These are phyloP conservation scores for Tetramorium bicarinatum DNA, from an alignment of 2,888 invertebrate genomes.

Conservation along the genomic window DNA sequence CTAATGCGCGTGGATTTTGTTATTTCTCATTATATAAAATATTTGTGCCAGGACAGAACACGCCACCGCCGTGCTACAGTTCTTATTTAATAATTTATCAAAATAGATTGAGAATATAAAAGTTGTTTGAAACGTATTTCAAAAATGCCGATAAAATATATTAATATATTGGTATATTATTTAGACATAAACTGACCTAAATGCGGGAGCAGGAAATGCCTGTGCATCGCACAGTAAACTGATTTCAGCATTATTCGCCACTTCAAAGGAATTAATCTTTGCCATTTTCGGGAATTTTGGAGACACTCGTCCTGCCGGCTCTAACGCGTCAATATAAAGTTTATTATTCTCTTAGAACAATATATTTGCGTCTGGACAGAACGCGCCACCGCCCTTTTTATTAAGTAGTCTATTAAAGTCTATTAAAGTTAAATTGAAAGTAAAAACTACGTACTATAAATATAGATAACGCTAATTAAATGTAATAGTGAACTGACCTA, in stretches of 20 bases:
- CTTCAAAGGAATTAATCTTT: slow-evolving; percentile 85
- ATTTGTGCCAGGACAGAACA: background rate
- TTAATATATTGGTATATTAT: background rate
- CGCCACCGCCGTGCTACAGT: slow-evolving; percentile 46
- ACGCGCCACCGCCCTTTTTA: slow-evolving; percentile 55
- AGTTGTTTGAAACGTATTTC: background rate
- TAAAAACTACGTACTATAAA: background rate
- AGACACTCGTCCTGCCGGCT: slow-evolving; percentile 84
- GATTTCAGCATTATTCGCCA: slow-evolving; percentile 82
- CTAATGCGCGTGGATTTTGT: slow-evolving; percentile 73
- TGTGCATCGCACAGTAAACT: slow-evolving; percentile 84
- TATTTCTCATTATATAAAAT: background rate
- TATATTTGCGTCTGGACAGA: background rate
- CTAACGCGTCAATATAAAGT: slow-evolving; percentile 72
- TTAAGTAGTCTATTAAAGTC: slow-evolving; percentile 3
- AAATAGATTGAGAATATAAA: background rate
- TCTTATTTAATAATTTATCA: background rate
- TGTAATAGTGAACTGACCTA: slow-evolving; percentile 77
- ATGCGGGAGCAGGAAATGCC: slow-evolving; percentile 83
- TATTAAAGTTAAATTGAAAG: slow-evolving; percentile 3
- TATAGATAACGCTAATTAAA: slow-evolving; percentile 2
- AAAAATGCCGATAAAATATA: background rate
- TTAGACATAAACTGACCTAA: slow-evolving; percentile 79
- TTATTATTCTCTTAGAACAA: slow-evolving; percentile 16
- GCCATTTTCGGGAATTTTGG: slow-evolving; percentile 86